These are phyloP conservation scores for Etia nguti DNA, from an alignment of 2,113 vertebrate genomes.

Conservation along the genomic window DNA sequence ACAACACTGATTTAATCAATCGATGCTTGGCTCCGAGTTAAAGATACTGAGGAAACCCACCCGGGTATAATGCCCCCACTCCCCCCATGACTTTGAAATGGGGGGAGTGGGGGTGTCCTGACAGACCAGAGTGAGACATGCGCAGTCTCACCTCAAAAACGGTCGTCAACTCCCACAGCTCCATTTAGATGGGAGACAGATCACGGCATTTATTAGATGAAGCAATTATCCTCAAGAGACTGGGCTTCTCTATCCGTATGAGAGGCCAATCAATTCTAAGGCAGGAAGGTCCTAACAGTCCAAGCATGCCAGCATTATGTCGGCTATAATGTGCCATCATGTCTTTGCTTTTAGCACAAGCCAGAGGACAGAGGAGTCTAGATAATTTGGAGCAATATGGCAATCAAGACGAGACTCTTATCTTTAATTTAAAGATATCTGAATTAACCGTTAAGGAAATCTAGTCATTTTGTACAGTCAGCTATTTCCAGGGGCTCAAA, in stretches of 20 bases:
- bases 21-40: constrained; percentile 15
- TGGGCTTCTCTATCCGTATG: not conserved
- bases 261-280: not conserved
- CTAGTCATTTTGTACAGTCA: not conserved
- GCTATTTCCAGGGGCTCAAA: not conserved
- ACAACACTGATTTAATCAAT: constrained; percentile 28
- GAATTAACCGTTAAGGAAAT: not conserved
- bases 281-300: not conserved
- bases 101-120: not conserved
- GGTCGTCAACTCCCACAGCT: not conserved
- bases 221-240: not conserved
- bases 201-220: not conserved
- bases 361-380: not conserved
- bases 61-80: not conserved
- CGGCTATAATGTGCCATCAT: not conserved
- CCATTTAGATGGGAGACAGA: constrained; percentile 1
- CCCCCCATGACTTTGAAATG: constrained; percentile 13
- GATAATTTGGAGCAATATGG: not conserved
- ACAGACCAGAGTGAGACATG: not conserved
- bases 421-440: not conserved
- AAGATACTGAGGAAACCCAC: not conserved
- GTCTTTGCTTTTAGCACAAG: not conserved
- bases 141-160: not conserved
- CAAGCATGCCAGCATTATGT: not conserved
- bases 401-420: not conserved